Evolutionary conservation across 2,113 vertebrate species (phyloP).

Genomic region (Phylloscopus whistleri): DNA sequence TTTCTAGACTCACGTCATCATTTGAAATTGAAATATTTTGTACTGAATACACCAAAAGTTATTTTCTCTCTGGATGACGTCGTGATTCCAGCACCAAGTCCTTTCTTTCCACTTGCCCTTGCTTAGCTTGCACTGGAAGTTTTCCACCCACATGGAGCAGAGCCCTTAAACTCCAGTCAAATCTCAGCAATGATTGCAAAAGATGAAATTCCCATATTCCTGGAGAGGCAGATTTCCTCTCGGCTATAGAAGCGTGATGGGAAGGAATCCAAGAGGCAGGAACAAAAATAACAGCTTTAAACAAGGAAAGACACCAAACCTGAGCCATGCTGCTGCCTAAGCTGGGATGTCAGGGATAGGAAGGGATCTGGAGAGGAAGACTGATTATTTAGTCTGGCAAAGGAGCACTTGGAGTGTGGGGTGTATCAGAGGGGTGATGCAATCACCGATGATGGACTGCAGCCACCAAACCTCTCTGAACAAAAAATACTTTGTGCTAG

Average conservation of each 20-base stretch:
- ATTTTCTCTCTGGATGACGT: accelerated
- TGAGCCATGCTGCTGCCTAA: not conserved
- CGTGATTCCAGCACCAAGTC: not conserved
- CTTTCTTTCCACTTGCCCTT: not conserved
- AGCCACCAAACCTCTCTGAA: not conserved
- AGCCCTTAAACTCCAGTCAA: not conserved
- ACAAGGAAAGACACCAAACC: not conserved
- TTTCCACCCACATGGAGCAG: not conserved
- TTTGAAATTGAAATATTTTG: not conserved
- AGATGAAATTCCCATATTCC: not conserved
- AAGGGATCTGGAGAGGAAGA: not conserved
- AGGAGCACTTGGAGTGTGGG: not conserved
- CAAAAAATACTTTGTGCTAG: not conserved
- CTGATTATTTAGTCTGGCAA: not conserved
- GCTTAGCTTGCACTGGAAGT: not conserved
- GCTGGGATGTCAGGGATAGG: not conserved
- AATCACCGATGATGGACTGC: not conserved
- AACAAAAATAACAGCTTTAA: not conserved
- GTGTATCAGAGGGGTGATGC: not conserved
- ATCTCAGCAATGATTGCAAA: not conserved
- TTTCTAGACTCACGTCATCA: not conserved
- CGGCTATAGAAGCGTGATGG: not conserved
- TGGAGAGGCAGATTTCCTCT: not conserved
- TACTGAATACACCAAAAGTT: not conserved
- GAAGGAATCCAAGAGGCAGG: not conserved